Evolutionary conservation across 2,797 vertebrate genomes (phyloP).

Genomic region (Tapirus indicus): DNA sequence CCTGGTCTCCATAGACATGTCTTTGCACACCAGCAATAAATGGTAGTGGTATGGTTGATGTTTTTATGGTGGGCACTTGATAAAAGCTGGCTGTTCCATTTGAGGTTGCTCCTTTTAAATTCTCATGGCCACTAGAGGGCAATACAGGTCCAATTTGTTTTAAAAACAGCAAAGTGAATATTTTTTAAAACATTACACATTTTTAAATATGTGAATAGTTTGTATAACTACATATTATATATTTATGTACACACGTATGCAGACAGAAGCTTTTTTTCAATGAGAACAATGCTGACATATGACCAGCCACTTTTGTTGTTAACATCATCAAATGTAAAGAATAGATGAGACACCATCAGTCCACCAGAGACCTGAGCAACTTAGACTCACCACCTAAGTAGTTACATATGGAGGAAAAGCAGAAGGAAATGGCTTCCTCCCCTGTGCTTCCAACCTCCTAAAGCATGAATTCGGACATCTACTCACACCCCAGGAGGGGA

Average conservation of each 20-base stretch:
- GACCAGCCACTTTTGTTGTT: neutral
- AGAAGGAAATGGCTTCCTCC: neutral
- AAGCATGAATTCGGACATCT: neutral
- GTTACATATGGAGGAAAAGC: neutral
- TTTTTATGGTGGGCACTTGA: neutral
- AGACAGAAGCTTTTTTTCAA: neutral
- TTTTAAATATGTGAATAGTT: neutral
- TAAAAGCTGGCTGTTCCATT: neutral
- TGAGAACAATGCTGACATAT: neutral
- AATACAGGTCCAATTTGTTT: neutral
- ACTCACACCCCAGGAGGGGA: too few relatives aligned
- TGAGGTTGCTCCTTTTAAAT: neutral
- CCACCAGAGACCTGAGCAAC: neutral
- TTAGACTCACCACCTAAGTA: neutral
- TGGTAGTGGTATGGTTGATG: neutral
- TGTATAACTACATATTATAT: neutral
- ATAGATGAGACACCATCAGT: neutral
- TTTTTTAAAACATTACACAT: neutral
- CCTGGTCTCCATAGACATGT: neutral
- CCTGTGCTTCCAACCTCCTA: neutral
- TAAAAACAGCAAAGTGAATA: neutral
- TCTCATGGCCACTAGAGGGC: slow-evolving; percentile 48
- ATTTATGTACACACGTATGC: neutral
- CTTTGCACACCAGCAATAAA: neutral
- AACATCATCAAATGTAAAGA: neutral